Conservation (phyloP, 2,888 invertebrate species). For the Aleiodes leptofemur region DNA sequence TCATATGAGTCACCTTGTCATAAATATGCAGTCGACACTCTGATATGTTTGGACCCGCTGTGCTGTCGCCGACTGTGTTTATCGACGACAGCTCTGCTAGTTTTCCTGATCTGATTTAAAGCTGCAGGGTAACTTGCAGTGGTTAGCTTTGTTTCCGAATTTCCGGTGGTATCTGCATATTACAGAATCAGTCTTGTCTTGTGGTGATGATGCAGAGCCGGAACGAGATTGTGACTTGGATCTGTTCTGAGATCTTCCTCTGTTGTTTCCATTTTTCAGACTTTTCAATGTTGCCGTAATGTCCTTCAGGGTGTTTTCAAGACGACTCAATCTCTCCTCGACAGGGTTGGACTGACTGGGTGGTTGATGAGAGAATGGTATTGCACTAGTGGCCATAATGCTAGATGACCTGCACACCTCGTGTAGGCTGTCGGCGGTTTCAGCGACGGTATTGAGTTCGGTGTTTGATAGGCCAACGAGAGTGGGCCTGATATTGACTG, state of each 20-base stretch:
- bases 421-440: conserved; percentile 50
- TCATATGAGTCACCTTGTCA: conserved; percentile 26
- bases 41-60: neutral
- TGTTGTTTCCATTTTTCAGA: neutral
- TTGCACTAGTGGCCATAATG: conserved; percentile 15
- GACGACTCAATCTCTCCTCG: neutral
- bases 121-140: conserved; percentile 35
- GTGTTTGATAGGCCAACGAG: conserved; percentile 40
- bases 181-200: neutral
- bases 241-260: neutral
- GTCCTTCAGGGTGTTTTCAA: neutral
- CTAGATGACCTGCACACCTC: conserved; percentile 29
- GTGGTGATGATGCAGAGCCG: neutral
- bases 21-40: conserved; percentile 36
- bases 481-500: conserved; percentile 26
- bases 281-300: neutral
- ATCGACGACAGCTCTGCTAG: conserved; percentile 20
- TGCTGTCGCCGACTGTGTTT: conserved; percentile 24
- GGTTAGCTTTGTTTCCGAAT: conserved; percentile 35
- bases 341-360: neutral
- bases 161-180: conserved; percentile 13
- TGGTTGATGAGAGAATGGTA: neutral
- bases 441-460: conserved; percentile 42
- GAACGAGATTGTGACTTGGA: neutral
- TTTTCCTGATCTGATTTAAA: neutral